Evolutionary conservation across 2,888 invertebrate genomes (phyloP).

Genomic region (Pseudanteris insignis): DNA sequence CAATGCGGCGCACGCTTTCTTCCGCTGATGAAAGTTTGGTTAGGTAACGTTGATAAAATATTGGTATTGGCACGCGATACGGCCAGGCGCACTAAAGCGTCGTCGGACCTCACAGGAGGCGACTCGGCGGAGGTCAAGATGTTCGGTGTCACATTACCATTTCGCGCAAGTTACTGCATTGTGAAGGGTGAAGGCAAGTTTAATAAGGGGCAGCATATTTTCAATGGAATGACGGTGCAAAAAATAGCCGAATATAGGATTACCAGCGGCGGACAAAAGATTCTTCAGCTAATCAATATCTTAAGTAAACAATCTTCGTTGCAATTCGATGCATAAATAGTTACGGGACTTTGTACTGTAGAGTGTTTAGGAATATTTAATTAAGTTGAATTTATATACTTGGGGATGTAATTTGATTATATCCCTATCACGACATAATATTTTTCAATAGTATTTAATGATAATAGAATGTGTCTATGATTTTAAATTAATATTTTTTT

Average conservation of each 20-base stretch:
- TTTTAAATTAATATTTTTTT: background rate
- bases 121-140: conserved; percentile 26
- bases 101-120: conserved; percentile 27
- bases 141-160: conserved; percentile 27
- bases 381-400: background rate
- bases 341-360: too few species aligned
- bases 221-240: conserved; percentile 5
- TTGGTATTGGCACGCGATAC: conserved; percentile 30
- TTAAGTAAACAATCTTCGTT: too few species aligned
- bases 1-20: background rate
- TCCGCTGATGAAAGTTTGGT: conserved; percentile 14
- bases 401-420: background rate
- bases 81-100: conserved; percentile 16
- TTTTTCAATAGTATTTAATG: too few species aligned
- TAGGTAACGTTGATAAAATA: conserved; percentile 15
- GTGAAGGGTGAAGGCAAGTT: conserved; percentile 4
- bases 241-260: conserved; percentile 8
- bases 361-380: too few species aligned
- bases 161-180: conserved; percentile 15
- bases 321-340: too few species aligned
- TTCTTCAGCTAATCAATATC: too few species aligned
- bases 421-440: too few species aligned
- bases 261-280: conserved; percentile 2
- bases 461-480: background rate
- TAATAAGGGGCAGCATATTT: too few species aligned